Evolutionary conservation across 2,888 invertebrate genomes (phyloP).

Genomic region (Campaea margaritaria): DNA sequence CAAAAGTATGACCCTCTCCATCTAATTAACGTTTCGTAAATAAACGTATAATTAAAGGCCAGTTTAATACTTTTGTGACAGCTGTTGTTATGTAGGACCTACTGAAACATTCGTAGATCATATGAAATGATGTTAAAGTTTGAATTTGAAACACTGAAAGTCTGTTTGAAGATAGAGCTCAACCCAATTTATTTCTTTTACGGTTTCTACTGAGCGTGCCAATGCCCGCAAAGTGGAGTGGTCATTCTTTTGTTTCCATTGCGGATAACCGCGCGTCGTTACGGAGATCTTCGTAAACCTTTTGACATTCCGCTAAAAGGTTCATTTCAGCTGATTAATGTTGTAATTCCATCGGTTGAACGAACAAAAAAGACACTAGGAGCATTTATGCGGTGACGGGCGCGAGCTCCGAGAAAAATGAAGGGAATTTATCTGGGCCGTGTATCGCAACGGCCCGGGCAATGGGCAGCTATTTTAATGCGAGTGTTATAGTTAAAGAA

Average conservation of each 20-base stretch:
- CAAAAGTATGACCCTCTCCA: conserved; percentile 18
- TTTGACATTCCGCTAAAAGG: conserved; percentile 82
- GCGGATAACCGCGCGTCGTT: conserved; percentile 67
- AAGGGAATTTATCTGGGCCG: conserved; percentile 70
- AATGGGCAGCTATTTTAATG: conserved; percentile 62
- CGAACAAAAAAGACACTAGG: conserved; percentile 70
- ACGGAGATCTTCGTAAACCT: conserved; percentile 73
- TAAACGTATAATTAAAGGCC: conserved; percentile 16
- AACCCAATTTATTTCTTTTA: conserved; percentile 33
- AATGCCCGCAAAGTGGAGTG: conserved; percentile 56
- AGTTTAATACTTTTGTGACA: background rate
- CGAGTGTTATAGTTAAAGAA: conserved; percentile 38
- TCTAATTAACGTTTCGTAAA: conserved; percentile 34
- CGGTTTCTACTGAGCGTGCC: conserved; percentile 44
- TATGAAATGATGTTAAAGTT: background rate
- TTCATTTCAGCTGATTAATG: conserved; percentile 81
- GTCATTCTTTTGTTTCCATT: conserved; percentile 75
- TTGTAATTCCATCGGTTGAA: conserved; percentile 73
- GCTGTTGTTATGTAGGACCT: no score
- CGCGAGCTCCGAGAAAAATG: conserved; percentile 73
- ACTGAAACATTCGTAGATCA: conserved; percentile 7
- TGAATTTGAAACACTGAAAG: conserved; percentile 22
- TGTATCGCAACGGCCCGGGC: conserved; percentile 59
- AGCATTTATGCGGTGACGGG: conserved; percentile 72
- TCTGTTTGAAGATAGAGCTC: conserved; percentile 26